Conservation (phyloP, 2,113 vertebrate species). For the Ovibos moschatus region DNA sequence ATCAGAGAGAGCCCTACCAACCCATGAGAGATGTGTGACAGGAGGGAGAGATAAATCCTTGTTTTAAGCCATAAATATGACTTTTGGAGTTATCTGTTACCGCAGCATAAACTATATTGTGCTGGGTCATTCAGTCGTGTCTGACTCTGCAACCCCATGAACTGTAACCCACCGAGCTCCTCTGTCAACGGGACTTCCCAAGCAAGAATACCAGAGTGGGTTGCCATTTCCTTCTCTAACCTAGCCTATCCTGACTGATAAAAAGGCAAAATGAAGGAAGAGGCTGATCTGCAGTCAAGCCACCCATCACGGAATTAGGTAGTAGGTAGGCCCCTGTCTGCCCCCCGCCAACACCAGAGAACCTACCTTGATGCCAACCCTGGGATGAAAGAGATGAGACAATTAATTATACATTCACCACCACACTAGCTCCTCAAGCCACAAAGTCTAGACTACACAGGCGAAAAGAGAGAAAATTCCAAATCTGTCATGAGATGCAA, state of each 20-base stretch:
- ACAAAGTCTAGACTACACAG: not conserved
- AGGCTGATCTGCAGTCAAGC: not conserved
- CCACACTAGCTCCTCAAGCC: not conserved
- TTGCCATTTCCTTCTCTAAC: not conserved
- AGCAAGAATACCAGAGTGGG: not conserved
- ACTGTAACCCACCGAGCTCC: not conserved
- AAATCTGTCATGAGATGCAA: not conserved
- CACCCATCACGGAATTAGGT: not conserved
- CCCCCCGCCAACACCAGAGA: not conserved
- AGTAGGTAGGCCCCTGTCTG: not conserved
- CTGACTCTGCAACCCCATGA: not conserved
- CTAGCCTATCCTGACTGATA: not conserved
- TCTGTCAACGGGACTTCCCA: not conserved
- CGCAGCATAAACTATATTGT: not conserved
- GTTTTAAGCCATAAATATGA: not conserved
- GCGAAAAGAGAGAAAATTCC: not conserved
- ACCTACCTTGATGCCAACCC: not conserved
- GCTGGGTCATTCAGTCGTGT: not conserved
- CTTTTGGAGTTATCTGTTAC: not conserved
- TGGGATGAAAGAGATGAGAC: not conserved
- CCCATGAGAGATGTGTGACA: not conserved
- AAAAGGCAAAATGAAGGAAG: not conserved
- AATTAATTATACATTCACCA: not conserved
- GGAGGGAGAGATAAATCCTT: not conserved
- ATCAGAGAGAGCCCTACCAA: not conserved